phyloP scores from a whole-genome alignment of 2,888 invertebrate genomes.

The Stictocephala bisonia region DNA sequence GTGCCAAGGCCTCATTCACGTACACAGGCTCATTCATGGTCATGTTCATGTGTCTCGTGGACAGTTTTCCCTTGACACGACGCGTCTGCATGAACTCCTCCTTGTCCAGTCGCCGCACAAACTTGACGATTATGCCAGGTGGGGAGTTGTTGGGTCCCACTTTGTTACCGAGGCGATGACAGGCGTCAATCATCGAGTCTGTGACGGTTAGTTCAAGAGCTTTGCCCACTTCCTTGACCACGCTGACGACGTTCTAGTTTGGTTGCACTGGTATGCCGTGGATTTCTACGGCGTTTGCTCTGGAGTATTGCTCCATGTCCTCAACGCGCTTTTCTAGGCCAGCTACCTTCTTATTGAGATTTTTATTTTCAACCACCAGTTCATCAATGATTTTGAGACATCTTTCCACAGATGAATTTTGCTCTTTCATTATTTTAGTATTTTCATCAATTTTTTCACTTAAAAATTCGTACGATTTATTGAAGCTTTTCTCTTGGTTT shows the following conservation, averaged over 20 bases:
- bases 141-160: not conserved
- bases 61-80: conserved; percentile 18
- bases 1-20: conserved; percentile 39
- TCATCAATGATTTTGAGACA: conserved; percentile 5
- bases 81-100: no score
- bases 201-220: not conserved
- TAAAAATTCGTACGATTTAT: not conserved
- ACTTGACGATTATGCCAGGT: conserved; percentile 31
- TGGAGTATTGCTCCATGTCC: conserved; percentile 32
- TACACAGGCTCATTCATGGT: conserved; percentile 30
- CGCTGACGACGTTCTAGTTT: not conserved
- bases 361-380: not conserved
- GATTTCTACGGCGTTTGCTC: conserved; percentile 22
- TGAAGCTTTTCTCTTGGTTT: not conserved
- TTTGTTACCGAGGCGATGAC: not conserved
- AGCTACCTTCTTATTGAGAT: not conserved
- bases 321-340: not conserved
- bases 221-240: conserved; percentile 9
- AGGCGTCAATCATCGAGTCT: conserved; percentile 30
- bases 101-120: conserved; percentile 3
- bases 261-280: conserved; percentile 19
- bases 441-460: not conserved
- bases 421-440: not conserved
- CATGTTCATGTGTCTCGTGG: conserved; percentile 12
- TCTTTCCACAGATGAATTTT: not conserved